Evolutionary conservation across 2,113 vertebrate species (phyloP), one percentile per base, ranked within the genome.

Genomic region (Echinops telfairi): DNA sequence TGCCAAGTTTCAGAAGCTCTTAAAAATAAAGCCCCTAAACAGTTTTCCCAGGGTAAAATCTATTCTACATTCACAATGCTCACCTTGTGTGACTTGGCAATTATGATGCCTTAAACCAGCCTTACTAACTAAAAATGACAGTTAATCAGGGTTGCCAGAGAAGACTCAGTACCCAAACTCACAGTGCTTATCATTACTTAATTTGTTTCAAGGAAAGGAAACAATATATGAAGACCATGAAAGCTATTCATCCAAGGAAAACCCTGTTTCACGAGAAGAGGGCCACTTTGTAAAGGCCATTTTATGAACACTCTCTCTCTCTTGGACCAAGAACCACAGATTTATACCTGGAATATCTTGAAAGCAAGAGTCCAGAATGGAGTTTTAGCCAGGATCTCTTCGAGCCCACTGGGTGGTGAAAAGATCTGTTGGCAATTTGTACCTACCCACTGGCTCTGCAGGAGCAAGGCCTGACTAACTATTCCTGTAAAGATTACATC

Each of bases 1-100:
- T 86, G 36, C 33, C 87, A 88, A 95, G 25, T 83, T 93, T 89
- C 57, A 87, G 79, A 94, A 36, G 33, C 40, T 95, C 33, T 91
- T 93, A 73, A 47, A 94, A 91, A 82, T 53, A 79, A 66, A 80
- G 15, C 71, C 31, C 36, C 92, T 84, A 76, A 92, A 77, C 15
- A 73, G 15, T 88, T 89, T 91, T n/a, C 11, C 20, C 17, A 33
- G 64, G 40, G 12, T 81, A 90, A 91, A 85, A 36, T 19, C 8
- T 71, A 75, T 62, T 70, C 33, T 66, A 80, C 40, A 8, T 58
- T 40, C 43, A 57, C 11, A 91, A 81, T 1, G 57, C 27, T 86
- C 19, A 62, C 1, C 10, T 62, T 68, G 38, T 75, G 58, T 88
- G 17, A 10, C 38, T 25, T 2, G 15, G 73, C 11, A 58, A 64